Percentiles rank a stretch among this genome's conserved stretches.
Evolutionary conservation across 2,888 invertebrate species (phyloP).

Genomic region (Melieria picta): DNA sequence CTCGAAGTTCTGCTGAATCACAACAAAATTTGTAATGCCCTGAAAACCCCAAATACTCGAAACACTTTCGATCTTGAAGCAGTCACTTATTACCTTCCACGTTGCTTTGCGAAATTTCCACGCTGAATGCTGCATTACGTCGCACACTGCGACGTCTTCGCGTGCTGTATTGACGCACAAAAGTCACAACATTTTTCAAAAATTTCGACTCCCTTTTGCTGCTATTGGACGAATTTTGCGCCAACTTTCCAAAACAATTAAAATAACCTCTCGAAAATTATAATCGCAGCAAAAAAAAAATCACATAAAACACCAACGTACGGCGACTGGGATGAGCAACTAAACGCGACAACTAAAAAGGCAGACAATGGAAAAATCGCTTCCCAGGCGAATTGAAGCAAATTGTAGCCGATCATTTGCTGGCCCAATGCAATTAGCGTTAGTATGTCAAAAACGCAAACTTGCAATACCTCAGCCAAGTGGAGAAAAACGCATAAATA

Average conservation of each 20-base stretch:
- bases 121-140: slow-evolving; percentile 4
- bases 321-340: neutral
- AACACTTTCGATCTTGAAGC: no score
- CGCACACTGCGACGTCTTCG: slow-evolving; percentile 6
- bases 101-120: neutral
- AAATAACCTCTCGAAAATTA: neutral
- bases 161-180: slow-evolving; percentile 42
- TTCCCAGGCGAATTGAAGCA: slow-evolving; percentile 21
- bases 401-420: neutral
- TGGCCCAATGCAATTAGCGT: slow-evolving; percentile 27
- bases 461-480: no score
- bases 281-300: neutral
- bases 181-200: slow-evolving; percentile 42
- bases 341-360: slow-evolving; percentile 20
- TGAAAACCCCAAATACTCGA: no score
- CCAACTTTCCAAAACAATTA: neutral
- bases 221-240: neutral
- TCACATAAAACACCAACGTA: neutral
- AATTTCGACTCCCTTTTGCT: slow-evolving; percentile 31
- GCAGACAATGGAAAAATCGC: slow-evolving; percentile 11
- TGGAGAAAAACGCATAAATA: no score
- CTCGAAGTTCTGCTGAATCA: no score
- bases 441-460: slow-evolving; percentile 18
- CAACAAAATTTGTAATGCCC: no score
- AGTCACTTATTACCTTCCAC: neutral